Evolutionary conservation across 2,888 invertebrate genomes (phyloP).

Genomic region (Chalcosyrphus nemorum): DNA sequence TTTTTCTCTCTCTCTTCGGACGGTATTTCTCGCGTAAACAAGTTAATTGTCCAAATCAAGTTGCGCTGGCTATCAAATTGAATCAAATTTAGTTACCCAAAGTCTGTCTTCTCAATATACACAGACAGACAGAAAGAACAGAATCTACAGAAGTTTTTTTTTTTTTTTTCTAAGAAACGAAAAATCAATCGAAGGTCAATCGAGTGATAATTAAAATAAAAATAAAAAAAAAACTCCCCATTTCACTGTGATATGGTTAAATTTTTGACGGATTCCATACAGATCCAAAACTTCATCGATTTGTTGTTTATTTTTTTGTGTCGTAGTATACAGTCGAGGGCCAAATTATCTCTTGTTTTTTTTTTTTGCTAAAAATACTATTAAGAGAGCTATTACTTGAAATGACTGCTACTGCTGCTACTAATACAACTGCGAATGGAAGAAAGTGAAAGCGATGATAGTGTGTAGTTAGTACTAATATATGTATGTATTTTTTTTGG

Average conservation of each 20-base stretch:
- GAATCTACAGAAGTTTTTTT: no score
- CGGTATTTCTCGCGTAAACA: conserved; percentile 45
- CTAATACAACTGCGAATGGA: background rate
- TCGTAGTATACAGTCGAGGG: background rate
- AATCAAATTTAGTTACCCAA: conserved; percentile 39
- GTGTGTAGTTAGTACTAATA: background rate
- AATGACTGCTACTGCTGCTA: background rate
- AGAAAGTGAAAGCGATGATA: conserved; percentile 6
- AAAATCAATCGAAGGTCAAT: conserved; percentile 57
- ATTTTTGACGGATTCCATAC: background rate
- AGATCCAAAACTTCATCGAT: conserved; percentile 19
- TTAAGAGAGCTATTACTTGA: background rate
- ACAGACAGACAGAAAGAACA: conserved; percentile 1
- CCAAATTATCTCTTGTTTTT: background rate
- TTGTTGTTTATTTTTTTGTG: conserved; percentile 25
- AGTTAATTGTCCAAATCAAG: conserved; percentile 54
- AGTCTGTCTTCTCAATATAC: background rate
- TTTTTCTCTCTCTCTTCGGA: background rate
- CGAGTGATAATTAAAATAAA: conserved; percentile 48
- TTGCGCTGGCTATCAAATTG: conserved; percentile 43
- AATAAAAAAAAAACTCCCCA: background rate
- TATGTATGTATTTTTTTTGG: no score
- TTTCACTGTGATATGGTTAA: conserved; percentile 12
- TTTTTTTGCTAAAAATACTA: background rate
- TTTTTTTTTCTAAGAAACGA: no score